These are phyloP conservation scores for Rafetus swinhoei DNA, from an alignment of 2,113 vertebrate genomes.

Conservation along the genomic window DNA sequence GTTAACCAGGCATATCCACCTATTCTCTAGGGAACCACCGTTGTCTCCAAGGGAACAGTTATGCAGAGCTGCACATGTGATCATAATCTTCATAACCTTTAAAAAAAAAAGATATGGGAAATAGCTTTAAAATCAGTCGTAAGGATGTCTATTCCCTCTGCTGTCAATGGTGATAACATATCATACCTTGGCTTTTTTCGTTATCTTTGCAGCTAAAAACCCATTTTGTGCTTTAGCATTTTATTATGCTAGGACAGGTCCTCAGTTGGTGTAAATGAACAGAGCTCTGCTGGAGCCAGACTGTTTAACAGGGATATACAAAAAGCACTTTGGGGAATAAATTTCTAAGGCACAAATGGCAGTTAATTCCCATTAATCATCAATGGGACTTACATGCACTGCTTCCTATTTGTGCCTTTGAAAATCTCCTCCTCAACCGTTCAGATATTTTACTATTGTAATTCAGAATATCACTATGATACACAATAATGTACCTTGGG, in stretches of 20 bases:
- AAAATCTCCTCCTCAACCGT: not conserved
- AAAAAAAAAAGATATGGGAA: slow-evolving; percentile 55
- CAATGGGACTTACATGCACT: not conserved
- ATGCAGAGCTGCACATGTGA: slow-evolving; percentile 41
- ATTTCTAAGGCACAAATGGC: not conserved
- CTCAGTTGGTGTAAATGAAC: not conserved
- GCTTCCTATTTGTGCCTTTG: accelerated
- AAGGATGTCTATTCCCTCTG: not conserved
- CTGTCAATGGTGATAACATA: not conserved
- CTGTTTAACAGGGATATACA: not conserved
- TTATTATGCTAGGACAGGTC: not conserved
- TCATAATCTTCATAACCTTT: slow-evolving; percentile 79
- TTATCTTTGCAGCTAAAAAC: not conserved
- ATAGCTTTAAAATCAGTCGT: not conserved
- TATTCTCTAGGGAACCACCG: slow-evolving; percentile 59
- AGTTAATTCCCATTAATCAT: not conserved
- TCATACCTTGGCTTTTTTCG: not conserved
- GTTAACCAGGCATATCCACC: slow-evolving; percentile 51
- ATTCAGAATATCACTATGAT: accelerated
- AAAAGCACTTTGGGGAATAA: not conserved
- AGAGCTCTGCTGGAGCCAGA: not conserved
- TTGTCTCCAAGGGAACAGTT: slow-evolving; percentile 52
- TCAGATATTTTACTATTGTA: not conserved
- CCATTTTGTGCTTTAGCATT: not conserved
- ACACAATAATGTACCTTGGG: not conserved